phyloP scores from a whole-genome alignment of 2,797 vertebrate species.

The Cichlasoma orientale region DNA sequence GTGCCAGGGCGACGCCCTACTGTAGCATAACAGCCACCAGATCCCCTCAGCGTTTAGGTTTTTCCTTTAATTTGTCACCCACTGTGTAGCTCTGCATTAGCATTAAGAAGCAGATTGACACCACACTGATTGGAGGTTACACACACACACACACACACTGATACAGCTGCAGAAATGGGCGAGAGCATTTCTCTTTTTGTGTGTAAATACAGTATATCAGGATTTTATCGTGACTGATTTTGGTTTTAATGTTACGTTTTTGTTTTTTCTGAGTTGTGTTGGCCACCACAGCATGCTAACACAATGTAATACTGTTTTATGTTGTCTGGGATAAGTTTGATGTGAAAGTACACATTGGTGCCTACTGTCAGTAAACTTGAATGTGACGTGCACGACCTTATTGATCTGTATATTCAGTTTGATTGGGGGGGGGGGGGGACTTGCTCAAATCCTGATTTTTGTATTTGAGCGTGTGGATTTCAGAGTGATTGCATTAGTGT shows the following conservation, averaged over 20 bases:
- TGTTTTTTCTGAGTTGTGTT: constrained; percentile 39
- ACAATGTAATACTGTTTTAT: constrained; percentile 12
- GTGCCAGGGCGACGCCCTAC: not conserved
- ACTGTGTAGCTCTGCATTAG: not conserved
- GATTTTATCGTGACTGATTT: constrained; percentile 34
- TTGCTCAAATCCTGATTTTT: not conserved
- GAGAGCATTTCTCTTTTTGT: constrained; percentile 10
- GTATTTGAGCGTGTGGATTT: constrained; percentile 7
- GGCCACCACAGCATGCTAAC: not conserved
- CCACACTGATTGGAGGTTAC: not conserved
- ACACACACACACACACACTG: not conserved
- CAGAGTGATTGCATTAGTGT: constrained; percentile 29
- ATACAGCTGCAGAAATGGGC: constrained; percentile 33
- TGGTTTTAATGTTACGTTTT: constrained; percentile 53
- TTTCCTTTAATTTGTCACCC: not conserved
- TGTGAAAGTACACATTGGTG: constrained; percentile 40
- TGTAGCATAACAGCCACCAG: too few relatives aligned
- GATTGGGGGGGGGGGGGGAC: not conserved
- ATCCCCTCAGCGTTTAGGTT: not conserved
- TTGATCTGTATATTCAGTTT: constrained; percentile 21
- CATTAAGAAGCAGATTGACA: not conserved
- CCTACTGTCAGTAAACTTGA: constrained; percentile 52
- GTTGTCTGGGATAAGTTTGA: constrained; percentile 19
- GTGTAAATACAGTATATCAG: constrained; percentile 42
- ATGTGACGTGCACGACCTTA: constrained; percentile 16